phyloP scores from a whole-genome alignment of 1,140 invertebrate species.

The Trachymyrmex septentrionalis region DNA sequence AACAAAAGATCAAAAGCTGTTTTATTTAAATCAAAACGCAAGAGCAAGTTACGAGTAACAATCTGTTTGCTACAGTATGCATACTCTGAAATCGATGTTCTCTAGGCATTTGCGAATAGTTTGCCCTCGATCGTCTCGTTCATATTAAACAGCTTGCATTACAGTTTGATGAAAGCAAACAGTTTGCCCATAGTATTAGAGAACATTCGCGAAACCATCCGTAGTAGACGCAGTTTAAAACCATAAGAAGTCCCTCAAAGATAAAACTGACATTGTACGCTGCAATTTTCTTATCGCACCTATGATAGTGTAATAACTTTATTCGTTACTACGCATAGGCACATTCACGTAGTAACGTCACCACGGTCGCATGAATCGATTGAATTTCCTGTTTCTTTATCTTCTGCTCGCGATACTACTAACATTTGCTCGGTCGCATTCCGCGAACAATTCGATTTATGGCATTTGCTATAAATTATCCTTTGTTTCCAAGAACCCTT shows the following conservation, averaged over 20 bases:
- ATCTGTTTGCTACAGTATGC: slow-evolving; percentile 5
- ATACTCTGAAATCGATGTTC: slow-evolving; percentile 15
- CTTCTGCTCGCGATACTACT: not conserved
- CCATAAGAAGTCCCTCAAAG: slow-evolving; percentile 30
- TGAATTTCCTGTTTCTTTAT: not conserved
- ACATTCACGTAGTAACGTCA: not conserved
- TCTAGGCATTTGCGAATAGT: slow-evolving; percentile 1
- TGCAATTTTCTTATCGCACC: slow-evolving; percentile 55
- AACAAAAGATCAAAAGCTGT: not conserved
- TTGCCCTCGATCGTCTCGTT: slow-evolving; percentile 28
- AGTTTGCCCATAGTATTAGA: slow-evolving; percentile 1
- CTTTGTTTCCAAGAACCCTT: too few species aligned
- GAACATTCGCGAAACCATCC: not conserved
- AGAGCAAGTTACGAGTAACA: not conserved
- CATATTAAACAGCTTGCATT: slow-evolving; percentile 46
- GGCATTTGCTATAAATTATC: too few species aligned
- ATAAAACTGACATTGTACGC: slow-evolving; percentile 21
- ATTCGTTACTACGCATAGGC: not conserved
- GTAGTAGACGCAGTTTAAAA: not conserved
- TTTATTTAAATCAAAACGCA: not conserved
- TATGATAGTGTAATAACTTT: slow-evolving; percentile 12
- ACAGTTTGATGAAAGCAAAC: slow-evolving; percentile 46
- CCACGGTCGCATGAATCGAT: slow-evolving; percentile 8
- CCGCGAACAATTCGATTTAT: not conserved
- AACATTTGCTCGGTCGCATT: not conserved